Evolutionary conservation across 2,113 vertebrate species (phyloP), one percentile per base, ranked within the genome.

Genomic region (Leptosomus discolor): DNA sequence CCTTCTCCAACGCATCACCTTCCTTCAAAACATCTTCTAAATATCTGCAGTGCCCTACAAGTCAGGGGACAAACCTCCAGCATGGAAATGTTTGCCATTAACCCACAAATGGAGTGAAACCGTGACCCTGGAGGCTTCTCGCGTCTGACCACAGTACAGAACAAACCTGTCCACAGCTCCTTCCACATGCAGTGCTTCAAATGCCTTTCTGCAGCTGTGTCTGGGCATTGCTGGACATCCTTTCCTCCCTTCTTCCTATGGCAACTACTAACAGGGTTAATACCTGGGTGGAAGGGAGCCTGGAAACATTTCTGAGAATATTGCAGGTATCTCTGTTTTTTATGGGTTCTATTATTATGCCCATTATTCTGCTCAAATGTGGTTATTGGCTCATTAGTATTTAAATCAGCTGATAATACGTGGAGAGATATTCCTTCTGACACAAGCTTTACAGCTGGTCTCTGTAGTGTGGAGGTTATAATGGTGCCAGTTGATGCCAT

Each of bases 341-440:
- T 61, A 95, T n/a, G 51, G 45, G 85, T 85, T 27, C 92, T 77
- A 26, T 96, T 95, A 89, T 70, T 53, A 30, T 9, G 23, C 15
- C 51, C 96, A 85, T 97, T 96, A 89, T 94, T 94, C 90, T 39
- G 50, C 79, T 90, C 92, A 39, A 39, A 83, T 17, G 77, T 30
- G 88, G 94, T 95, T 93, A 87, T 93, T 82, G 91, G 68, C 63
- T 93, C 96, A 82, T 95, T 95, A 94, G 95, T 85, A 87, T 96
- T 97, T 93, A 95, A 97, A 97, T 94, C 97, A 95, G 93, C 94
- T 81, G 96, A 53, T 93, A 74, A 92, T 56, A 34, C 7, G 1
- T 50, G 65, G 24, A 83, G 64, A 93, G 90, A 8, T 11, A 18
- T 61, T 74, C 70, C 85, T 83, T 54, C 73, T 36, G 90, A 86